Conservation (phyloP, 2,888 invertebrate species). For the Fissipunctia ypsillon region DNA sequence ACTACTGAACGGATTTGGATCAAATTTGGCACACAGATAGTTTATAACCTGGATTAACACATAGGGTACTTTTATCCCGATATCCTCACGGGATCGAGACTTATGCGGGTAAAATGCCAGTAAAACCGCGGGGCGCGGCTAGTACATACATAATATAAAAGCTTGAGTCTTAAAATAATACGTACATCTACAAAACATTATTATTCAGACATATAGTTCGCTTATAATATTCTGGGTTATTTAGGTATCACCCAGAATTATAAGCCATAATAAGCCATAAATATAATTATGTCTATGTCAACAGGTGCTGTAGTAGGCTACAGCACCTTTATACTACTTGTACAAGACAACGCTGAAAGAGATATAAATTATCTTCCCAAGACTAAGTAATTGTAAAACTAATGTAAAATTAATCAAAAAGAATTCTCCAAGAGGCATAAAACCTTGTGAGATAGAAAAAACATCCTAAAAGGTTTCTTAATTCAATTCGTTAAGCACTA, state of each 20-base stretch:
- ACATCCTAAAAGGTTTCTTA: conserved; percentile 60
- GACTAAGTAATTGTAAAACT: background rate
- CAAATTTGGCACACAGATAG: no score
- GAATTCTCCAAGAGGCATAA: conserved; percentile 13
- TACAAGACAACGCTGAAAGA: background rate
- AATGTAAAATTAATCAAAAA: conserved; percentile 40
- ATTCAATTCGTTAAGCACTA: conserved; percentile 69
- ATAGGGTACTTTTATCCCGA: no score
- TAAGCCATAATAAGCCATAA: no score
- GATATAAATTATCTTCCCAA: no score
- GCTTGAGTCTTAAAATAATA: background rate
- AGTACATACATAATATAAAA: no score
- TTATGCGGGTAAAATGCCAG: no score
- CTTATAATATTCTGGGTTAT: background rate
- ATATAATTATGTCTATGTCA: no score
- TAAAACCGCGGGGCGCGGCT: no score
- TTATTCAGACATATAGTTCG: background rate
- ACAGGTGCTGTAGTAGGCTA: no score
- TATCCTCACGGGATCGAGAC: no score
- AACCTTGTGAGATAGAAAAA: conserved; percentile 28
- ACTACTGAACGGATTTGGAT: no score
- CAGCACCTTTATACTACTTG: background rate
- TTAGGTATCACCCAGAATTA: background rate
- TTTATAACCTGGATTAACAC: no score
- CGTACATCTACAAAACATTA: background rate